Evolutionary conservation across 2,113 vertebrate genomes (phyloP), one percentile per base, ranked within the genome.

Genomic region (Pongo pygmaeus): DNA sequence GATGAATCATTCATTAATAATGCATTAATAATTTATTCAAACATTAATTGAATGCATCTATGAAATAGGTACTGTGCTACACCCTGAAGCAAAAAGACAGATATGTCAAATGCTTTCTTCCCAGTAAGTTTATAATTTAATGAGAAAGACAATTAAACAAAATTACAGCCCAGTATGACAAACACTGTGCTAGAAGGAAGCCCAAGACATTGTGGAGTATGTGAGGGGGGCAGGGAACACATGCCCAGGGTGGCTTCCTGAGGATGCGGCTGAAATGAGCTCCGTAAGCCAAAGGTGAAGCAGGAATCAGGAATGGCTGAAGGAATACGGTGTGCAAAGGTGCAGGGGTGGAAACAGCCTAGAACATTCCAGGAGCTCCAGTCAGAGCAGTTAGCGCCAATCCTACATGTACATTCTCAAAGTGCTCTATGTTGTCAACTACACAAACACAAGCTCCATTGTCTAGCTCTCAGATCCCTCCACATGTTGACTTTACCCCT

Each of bases 1-100:
- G 52, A 83, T 85, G 89, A 89, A 89, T 91, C 30, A 81, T 84
- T 86, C 94, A 95, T 96, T 92, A 96, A 92, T 57, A 80, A 95
- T 50, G 4, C 50, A 91, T 95, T 96, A 75, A 79, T 78, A 70
- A 89, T 64, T 70, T 10, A 84, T 89, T 64, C 46, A 90, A 83
- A 50, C 46, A 88, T 43, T 91, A 80, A 93, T 84, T 93, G 52
- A 93, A 5, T 74, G 23, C 67, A 22, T 93, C 70, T 81, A 35
- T 77, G 52, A 79, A 96, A 40, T 30, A 88, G 18, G 50, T 46
- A 30, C 27, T 88, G 10, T 87, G 80, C 57, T 95, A 48, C 2
- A 55, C 38, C 52, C 50, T 43, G 70, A 30, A 90, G 43, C 57
- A 67, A 93, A 87, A 90, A 57, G 70, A 90, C 75, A 96, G 89